Conservation (phyloP, 2,797 vertebrate species). For the Limnodromus scolopaceus region DNA sequence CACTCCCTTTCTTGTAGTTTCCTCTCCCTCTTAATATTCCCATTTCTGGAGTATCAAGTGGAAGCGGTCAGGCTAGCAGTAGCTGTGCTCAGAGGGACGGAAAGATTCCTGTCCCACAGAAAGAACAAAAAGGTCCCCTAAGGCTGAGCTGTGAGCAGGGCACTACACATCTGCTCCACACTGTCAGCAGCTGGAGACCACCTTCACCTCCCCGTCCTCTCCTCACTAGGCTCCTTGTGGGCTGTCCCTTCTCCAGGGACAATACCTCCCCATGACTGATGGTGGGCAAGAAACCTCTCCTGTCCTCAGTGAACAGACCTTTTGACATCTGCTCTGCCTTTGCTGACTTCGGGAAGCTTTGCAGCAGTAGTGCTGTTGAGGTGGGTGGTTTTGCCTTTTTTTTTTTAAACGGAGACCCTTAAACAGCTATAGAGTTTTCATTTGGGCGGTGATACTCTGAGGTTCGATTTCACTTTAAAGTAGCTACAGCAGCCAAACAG, state of each 20-base stretch:
- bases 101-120: neutral
- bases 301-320: no score
- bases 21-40: neutral
- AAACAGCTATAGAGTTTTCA: neutral
- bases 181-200: neutral
- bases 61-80: neutral
- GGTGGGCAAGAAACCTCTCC: neutral
- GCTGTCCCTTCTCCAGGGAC: neutral
- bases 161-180: neutral
- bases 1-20: neutral
- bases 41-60: rapidly evolving
- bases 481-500: neutral
- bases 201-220: rapidly evolving
- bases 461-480: neutral
- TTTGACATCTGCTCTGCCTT: neutral
- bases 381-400: neutral
- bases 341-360: neutral
- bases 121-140: neutral
- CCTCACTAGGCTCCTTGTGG: rapidly evolving
- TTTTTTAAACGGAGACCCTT: neutral
- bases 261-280: neutral
- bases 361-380: rapidly evolving
- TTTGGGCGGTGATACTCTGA: neutral
- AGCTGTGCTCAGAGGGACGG: neutral
- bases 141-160: neutral